Base-by-base conservation (phyloP, 2,797 vertebrate species). In the Sardinella longiceps region DNA sequence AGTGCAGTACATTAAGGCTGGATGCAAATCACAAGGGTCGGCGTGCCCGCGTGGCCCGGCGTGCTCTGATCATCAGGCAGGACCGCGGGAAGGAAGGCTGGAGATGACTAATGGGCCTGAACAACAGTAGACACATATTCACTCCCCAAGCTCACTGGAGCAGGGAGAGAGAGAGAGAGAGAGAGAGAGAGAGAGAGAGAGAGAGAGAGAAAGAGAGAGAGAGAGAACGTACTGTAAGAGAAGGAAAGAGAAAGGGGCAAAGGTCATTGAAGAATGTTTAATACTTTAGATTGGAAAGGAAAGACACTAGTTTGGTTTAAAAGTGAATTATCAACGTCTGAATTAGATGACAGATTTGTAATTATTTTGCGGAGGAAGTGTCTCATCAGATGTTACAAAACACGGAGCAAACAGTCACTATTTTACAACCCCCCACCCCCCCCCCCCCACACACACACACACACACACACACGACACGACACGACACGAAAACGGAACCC, bases 11-110 rank as follows among this genome's bases (percentile, higher is more conserved):
- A 25, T 82, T 10, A 23, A 33, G 51, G 60, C 28, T 0, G 51
- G 81, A 86, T 77, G 83, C 51, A 86, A 88, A 86, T 84, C 23
- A 83, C 83, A 82, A 30, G 66, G 66, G 66, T 37, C 11, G 5
- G n/a, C n/a, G n/a, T n/a, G n/a, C n/a, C n/a, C n/a, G n/a, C n/a
- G n/a, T n/a, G n/a, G 66, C 14, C 28, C 53, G 11, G 45, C 51
- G 0, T 20, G 43, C 70, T 53, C 82, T 14, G 12, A 46, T 83
- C 43, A 82, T 84, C 53, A 80, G 80, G 80, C 56, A 30, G 66
- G 53, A 46, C 80, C 80, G 20, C 23, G 51, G 66, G 77, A 58
- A 39, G 66, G 77, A 58, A 39, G n/a, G 83, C 48, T 82, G 83
- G 2, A 60, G 85, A 86, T 82, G 51, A 82, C 30, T 74, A 74